phyloP scores from a whole-genome alignment of 2,113 vertebrate genomes.

The Vimba vimba region DNA sequence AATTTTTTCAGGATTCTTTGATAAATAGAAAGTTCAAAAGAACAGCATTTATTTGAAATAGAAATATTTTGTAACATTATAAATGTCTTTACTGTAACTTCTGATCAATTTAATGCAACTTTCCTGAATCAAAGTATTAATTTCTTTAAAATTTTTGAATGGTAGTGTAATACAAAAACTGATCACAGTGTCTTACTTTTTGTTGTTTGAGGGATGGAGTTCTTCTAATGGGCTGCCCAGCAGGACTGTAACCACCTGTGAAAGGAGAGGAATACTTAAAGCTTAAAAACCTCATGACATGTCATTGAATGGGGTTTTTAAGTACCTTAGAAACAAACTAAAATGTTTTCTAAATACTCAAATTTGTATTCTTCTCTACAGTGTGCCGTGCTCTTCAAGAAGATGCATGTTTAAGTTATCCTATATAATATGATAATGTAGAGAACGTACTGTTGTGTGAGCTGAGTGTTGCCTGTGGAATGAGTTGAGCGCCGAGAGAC shows the following conservation, averaged over 20 bases:
- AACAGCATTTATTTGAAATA: background rate
- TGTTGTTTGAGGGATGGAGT: slow-evolving; percentile 77
- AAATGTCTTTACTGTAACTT: background rate
- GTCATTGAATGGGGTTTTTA: background rate
- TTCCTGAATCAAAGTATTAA: background rate
- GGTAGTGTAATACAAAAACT: background rate
- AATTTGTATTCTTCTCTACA: background rate
- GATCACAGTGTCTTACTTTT: slow-evolving; percentile 76
- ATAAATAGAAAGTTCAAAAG: background rate
- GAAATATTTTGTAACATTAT: background rate
- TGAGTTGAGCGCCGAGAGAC: slow-evolving; percentile 69
- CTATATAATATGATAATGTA: background rate
- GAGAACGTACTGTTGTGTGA: slow-evolving; percentile 76
- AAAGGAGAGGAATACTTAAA: background rate
- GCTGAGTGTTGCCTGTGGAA: slow-evolving; percentile 72
- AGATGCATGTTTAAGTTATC: background rate
- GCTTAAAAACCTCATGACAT: background rate
- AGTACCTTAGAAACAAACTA: background rate
- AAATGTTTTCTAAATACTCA: background rate
- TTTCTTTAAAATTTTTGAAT: background rate
- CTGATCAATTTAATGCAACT: background rate
- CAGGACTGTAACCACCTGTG: slow-evolving; percentile 82
- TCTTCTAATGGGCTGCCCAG: slow-evolving; percentile 78
- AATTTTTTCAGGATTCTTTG: background rate
- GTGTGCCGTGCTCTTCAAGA: background rate